Evolutionary conservation across 1,140 invertebrate species (phyloP).

Genomic region (Caenorhabditis latens): DNA sequence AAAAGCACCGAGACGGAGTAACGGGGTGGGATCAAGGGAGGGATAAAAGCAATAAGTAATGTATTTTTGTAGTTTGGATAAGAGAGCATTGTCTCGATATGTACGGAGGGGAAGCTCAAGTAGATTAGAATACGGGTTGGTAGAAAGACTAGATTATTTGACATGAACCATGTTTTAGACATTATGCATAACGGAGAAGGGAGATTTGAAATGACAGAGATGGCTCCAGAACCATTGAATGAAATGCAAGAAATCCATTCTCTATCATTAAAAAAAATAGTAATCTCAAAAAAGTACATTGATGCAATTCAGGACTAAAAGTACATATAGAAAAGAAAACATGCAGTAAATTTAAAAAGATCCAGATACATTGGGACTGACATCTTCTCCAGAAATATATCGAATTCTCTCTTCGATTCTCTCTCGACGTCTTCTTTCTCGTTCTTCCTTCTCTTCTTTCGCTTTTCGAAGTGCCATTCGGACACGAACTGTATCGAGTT

Average conservation of each 20-base stretch:
- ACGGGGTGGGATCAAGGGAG: background rate
- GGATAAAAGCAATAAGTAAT: background rate
- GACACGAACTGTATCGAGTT: constrained; percentile 90
- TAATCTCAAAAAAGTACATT: no score
- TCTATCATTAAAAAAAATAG: no score
- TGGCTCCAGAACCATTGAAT: no score
- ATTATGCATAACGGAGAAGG: constrained; percentile 1
- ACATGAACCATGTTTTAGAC: background rate
- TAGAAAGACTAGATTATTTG: constrained; percentile 40
- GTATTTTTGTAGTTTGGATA: background rate
- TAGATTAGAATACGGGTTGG: background rate
- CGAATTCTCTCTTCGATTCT: constrained; percentile 70
- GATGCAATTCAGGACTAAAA: no score
- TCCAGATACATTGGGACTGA: constrained; percentile 26
- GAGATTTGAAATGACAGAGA: background rate
- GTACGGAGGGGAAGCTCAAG: background rate
- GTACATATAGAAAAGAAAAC: background rate
- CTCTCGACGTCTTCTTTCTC: constrained; percentile 64
- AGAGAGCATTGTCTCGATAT: background rate
- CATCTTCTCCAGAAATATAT: constrained; percentile 41
- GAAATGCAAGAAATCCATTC: no score
- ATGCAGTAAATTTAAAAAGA: background rate
- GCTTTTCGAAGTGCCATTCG: constrained; percentile 87
- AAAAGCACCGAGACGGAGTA: background rate
- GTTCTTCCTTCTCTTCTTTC: constrained; percentile 80